Base-by-base conservation (phyloP, 2,797 vertebrate species). In the Fistularia commersonii region DNA sequence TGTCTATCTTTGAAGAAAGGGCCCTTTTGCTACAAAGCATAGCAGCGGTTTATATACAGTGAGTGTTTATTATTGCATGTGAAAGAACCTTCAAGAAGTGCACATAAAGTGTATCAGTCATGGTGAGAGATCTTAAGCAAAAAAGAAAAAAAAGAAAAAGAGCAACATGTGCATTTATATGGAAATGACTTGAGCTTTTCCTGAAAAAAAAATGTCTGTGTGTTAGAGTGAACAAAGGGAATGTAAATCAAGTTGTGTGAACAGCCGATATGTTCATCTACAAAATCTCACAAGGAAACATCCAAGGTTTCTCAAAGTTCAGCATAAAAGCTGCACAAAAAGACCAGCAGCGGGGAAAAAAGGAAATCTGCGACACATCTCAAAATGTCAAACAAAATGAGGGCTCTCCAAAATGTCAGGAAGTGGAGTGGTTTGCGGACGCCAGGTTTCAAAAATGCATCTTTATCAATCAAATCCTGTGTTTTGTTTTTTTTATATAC, bases 201-300 rank as follows among this genome's bases (percentile, higher is more conserved):
- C 14, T 51, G 53, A 54, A 46, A 40, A 46, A 40, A 45, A 46
- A 61, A 38, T 46, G 23, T 44, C 33, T 10, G 6, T 10, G 42
- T 44, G 62, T 7, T 52, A 72, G 45, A 60, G 45, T 31, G 51
- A 54, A 77, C 61, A 60, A 64, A 52, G 59, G 47, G 38, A 45
- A 78, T 61, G 66, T 66, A 69, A 74, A 77, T 74, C 41, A 11
- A 61, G 61, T 12, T 51, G n/a, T 11, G 52, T 51, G 66, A 72
- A 60, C 51, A 50, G 55, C 46, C 32, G 45, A 60, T 1, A 45
- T 32, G 61, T 74, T 74, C 45, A 68, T 54, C 74, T 71, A 74
- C 61, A 66, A 72, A 77, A 54, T 12, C 44, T 35, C 12, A 31
- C 2, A 52, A 66, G 54, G 74, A 59, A 7, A 33, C 43, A 50